Evolutionary conservation across 2,888 invertebrate species (phyloP).

Genomic region (Caenorhabditis panamensis): DNA sequence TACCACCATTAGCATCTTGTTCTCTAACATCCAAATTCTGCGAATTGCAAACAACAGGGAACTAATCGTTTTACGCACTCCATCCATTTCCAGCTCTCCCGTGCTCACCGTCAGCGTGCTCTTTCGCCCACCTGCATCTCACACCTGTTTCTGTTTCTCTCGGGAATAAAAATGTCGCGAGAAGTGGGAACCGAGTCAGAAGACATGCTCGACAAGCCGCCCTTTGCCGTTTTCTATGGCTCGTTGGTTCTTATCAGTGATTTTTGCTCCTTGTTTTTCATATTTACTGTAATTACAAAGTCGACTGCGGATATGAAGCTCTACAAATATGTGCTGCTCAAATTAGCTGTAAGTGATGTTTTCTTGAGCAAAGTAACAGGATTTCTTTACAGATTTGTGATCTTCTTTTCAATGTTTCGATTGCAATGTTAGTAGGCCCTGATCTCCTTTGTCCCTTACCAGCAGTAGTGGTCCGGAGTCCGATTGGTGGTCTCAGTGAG

Average conservation of each 20-base stretch:
- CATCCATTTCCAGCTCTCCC: background rate
- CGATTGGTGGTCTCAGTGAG: constrained; percentile 44
- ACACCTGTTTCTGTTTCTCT: constrained; percentile 14
- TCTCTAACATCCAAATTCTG: no score
- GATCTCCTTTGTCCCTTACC: constrained; percentile 49
- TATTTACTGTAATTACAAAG: constrained; percentile 35
- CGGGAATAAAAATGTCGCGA: constrained; percentile 34
- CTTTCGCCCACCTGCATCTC: constrained; percentile 13
- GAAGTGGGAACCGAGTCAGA: constrained; percentile 22
- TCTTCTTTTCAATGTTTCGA: constrained; percentile 34
- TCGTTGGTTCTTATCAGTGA: constrained; percentile 26
- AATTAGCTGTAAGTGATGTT: constrained; percentile 28
- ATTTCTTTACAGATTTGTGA: constrained; percentile 32
- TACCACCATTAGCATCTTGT: background rate
- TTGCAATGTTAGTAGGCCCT: constrained; percentile 33
- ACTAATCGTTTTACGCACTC: background rate
- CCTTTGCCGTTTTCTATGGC: constrained; percentile 35
- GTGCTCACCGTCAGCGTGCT: background rate
- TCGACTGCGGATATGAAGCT: constrained; percentile 47
- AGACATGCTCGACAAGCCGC: constrained; percentile 44
- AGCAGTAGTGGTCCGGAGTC: constrained; percentile 38
- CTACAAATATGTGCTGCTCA: constrained; percentile 36
- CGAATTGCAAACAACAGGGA: background rate
- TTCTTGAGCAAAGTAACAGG: background rate
- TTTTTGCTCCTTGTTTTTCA: constrained; percentile 32